Percentiles rank a stretch among this genome's conserved stretches.
phyloP scores from a whole-genome alignment of 2,797 vertebrate genomes.

The Sebastes kiyomatsui region DNA sequence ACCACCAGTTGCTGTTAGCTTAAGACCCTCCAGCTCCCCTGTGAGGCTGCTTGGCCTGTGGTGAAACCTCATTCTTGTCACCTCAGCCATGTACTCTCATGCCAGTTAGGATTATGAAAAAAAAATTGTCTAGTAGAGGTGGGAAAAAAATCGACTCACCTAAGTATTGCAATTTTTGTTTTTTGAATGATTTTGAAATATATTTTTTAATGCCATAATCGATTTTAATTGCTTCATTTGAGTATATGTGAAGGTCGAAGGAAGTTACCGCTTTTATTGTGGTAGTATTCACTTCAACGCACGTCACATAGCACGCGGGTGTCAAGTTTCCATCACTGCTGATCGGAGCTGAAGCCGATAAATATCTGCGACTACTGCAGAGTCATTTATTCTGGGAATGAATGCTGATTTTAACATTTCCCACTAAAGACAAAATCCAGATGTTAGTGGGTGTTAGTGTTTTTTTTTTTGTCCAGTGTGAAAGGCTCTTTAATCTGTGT shows the following conservation, averaged over 20 bases:
- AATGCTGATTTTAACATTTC: not conserved
- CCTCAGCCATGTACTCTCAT: not conserved
- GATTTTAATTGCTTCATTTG: too few relatives aligned
- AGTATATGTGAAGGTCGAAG: too few relatives aligned
- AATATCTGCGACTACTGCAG: not conserved
- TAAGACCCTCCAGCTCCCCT: not conserved
- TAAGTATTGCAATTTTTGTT: fast-evolving
- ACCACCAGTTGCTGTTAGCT: not conserved
- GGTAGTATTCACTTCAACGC: too few relatives aligned
- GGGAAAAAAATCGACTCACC: too few relatives aligned
- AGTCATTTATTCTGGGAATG: not conserved
- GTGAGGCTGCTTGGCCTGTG: not conserved
- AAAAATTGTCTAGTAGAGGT: not conserved
- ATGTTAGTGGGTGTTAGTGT: not conserved
- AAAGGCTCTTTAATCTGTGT: not conserved
- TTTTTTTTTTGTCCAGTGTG: not conserved
- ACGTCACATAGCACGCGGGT: not conserved
- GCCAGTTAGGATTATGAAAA: not conserved
- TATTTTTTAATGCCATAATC: too few relatives aligned
- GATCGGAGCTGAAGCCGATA: not conserved
- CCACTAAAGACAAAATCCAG: not conserved
- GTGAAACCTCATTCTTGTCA: not conserved
- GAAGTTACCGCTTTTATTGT: too few relatives aligned
- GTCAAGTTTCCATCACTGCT: not conserved
- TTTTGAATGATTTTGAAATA: fast-evolving